phyloP scores from a whole-genome alignment of 2,113 vertebrate genomes.

The Phalacrocorax aristotelis region DNA sequence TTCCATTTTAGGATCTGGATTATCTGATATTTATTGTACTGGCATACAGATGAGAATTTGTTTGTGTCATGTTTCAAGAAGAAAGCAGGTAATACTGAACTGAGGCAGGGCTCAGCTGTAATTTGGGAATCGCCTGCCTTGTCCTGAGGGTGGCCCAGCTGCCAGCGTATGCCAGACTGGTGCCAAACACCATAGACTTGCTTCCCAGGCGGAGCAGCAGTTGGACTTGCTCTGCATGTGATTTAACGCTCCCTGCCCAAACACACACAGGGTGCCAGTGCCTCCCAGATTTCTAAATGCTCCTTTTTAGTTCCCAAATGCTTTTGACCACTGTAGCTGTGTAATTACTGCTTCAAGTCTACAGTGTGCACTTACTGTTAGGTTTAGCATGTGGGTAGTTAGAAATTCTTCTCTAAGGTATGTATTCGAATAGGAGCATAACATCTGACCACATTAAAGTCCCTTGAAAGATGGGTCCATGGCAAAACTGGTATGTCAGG shows the following conservation, averaged over 20 bases:
- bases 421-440: neutral
- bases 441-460: neutral
- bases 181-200: neutral
- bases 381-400: neutral
- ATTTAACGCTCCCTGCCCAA: neutral
- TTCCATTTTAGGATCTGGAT: neutral
- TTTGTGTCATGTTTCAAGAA: neutral
- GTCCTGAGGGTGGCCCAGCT: neutral
- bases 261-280: neutral
- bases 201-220: neutral
- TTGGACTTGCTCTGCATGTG: neutral
- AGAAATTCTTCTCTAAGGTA: neutral
- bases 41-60: neutral
- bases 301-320: neutral
- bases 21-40: neutral
- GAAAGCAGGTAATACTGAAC: neutral
- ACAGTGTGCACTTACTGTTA: neutral
- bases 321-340: neutral
- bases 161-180: fast-evolving
- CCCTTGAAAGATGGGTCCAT: neutral
- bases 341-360: neutral
- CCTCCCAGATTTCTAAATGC: neutral
- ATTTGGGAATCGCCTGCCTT: neutral
- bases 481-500: neutral
- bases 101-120: neutral